Conservation (phyloP, 2,888 invertebrate species). For the Leptogaster cylindrica region DNA sequence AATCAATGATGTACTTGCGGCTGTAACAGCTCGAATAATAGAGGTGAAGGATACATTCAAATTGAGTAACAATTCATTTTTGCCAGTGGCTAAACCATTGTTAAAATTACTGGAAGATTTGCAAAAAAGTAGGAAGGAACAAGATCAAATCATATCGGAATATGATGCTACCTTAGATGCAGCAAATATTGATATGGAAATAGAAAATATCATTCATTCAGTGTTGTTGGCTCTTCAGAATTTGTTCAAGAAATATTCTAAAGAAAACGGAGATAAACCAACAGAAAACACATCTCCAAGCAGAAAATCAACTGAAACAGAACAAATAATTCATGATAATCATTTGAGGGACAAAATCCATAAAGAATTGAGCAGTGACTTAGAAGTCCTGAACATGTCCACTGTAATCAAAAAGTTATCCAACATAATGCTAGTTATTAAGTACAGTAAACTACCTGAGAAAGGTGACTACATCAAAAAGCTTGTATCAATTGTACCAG, state of each 20-base stretch:
- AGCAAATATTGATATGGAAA: slow-evolving; percentile 55
- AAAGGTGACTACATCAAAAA: slow-evolving; percentile 52
- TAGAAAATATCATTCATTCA: slow-evolving; percentile 64
- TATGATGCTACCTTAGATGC: slow-evolving; percentile 46
- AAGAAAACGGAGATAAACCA: slow-evolving; percentile 48
- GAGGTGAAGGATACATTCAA: slow-evolving; percentile 25
- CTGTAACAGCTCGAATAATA: slow-evolving; percentile 25
- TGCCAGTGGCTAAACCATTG: slow-evolving; percentile 55
- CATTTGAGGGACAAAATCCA: slow-evolving; percentile 73
- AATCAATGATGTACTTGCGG: slow-evolving; percentile 24
- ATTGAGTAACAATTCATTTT: slow-evolving; percentile 46
- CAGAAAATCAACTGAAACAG: slow-evolving; percentile 49
- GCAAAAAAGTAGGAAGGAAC: too few species aligned
- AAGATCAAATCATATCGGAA: not conserved
- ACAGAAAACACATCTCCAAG: slow-evolving; percentile 48
- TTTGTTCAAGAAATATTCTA: slow-evolving; percentile 65
- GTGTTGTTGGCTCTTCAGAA: slow-evolving; percentile 68
- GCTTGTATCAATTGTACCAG: slow-evolving; percentile 64
- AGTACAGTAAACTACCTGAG: slow-evolving; percentile 59
- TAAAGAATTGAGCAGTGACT: slow-evolving; percentile 69
- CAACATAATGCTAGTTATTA: slow-evolving; percentile 61
- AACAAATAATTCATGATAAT: slow-evolving; percentile 66
- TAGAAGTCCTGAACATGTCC: slow-evolving; percentile 67
- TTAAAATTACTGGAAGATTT: slow-evolving; percentile 44
- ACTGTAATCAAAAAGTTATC: slow-evolving; percentile 61